These are phyloP conservation scores for Megaleporinus macrocephalus DNA, from an alignment of 2,113 vertebrate genomes.

Conservation along the genomic window DNA sequence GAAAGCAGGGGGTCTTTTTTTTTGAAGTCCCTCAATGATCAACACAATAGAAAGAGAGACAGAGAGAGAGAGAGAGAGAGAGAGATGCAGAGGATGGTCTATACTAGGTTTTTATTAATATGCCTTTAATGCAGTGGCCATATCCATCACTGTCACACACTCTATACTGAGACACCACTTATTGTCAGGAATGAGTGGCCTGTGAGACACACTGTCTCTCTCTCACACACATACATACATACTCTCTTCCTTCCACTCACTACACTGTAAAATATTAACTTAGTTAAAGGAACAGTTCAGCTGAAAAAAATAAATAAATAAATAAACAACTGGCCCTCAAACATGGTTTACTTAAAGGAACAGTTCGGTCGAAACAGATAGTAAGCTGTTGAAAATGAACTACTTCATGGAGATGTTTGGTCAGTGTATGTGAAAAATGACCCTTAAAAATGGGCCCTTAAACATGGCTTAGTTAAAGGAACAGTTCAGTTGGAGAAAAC, in stretches of 20 bases:
- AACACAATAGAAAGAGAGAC: background rate
- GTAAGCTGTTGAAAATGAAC: no score
- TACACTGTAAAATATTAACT: background rate
- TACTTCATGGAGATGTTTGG: no score
- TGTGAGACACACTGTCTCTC: constrained; percentile 10
- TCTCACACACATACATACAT: background rate
- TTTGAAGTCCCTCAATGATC: no score
- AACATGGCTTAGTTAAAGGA: no score
- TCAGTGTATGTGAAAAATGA: no score
- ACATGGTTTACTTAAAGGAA: no score
- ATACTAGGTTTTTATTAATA: constrained; percentile 80
- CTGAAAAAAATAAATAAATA: no score
- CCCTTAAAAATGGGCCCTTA: no score
- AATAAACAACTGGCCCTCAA: no score
- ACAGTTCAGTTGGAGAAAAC: no score
- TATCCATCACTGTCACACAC: constrained; percentile 59
- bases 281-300: no score
- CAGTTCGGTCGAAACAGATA: no score
- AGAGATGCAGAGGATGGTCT: constrained; percentile 67
- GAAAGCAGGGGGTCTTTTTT: background rate
- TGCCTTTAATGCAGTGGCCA: constrained; percentile 60
- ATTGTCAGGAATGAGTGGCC: constrained; percentile 28
- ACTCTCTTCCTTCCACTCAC: background rate
- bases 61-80: background rate
- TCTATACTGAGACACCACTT: background rate